Evolutionary conservation across 2,113 vertebrate species (phyloP).

Genomic region (Paratilapia polleni): DNA sequence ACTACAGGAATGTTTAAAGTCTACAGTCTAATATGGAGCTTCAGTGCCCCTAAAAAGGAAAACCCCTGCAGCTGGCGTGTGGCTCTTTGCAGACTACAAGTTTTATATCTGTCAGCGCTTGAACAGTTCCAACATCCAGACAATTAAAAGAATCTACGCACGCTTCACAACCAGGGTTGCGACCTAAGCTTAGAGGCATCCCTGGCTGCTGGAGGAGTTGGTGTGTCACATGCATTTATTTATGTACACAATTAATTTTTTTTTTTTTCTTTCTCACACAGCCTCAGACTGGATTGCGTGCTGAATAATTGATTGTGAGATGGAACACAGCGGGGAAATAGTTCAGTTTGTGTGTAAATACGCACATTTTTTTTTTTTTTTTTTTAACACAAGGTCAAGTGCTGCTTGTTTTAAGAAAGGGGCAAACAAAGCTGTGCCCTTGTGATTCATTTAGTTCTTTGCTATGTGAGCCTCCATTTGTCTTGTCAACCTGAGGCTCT

Average conservation of each 20-base stretch:
- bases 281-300: constrained; percentile 57
- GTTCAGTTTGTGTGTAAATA: constrained; percentile 49
- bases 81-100: constrained; percentile 30
- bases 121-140: background rate
- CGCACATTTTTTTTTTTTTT: no score
- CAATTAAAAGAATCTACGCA: background rate
- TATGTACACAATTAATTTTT: constrained; percentile 51
- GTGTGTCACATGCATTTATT: constrained; percentile 66
- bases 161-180: background rate
- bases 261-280: constrained; percentile 23
- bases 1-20: constrained; percentile 82
- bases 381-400: background rate
- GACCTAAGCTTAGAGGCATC: constrained; percentile 28
- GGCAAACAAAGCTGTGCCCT: background rate
- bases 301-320: constrained; percentile 73
- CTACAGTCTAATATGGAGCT: constrained; percentile 12
- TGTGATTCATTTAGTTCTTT: constrained; percentile 12
- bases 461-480: background rate
- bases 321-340: constrained; percentile 32
- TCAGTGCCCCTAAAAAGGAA: background rate
- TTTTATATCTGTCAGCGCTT: constrained; percentile 21
- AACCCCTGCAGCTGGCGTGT: background rate
- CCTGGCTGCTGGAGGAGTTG: constrained; percentile 12
- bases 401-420: background rate
- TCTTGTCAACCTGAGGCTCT: constrained; percentile 20